Base-by-base conservation (phyloP, 2,888 invertebrate genomes). In the Drosophila anomalata region DNA sequence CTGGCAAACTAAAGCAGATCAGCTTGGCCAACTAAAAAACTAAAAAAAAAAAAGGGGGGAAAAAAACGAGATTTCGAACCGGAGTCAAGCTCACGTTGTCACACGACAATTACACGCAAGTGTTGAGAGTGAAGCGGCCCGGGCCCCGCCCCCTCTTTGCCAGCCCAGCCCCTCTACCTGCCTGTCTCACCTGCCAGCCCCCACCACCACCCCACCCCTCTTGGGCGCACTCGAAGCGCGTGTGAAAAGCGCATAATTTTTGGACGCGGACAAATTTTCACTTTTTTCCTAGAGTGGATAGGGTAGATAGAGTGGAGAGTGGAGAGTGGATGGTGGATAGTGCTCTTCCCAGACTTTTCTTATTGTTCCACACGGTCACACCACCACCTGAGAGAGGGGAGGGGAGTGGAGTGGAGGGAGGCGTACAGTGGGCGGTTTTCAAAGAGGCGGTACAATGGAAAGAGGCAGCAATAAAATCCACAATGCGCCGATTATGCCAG, bases 211-310 rank as follows among this genome's bases (percentile, higher is more conserved):
- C 14, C 14, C 3, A 29, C 46, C 12, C 50, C 31, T 3, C 56
- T 0, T 11, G 17, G 12, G 22, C 22, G 6, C 29, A 9, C 53
- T 17, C 46, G 59, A 70, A 74, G 79, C 79, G 76, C 89, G 88
- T 88, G 88, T 89, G 88, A 88, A 89, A 88, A 86, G 88, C 88
- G 88, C 88, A 88, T 88, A 89, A 84, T 88, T 89, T 88, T 89
- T 86, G 77, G 76, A 87, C 86, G 78, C 89, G 79, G 81, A 86
- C 88, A 87, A 87, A 87, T 88, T 88, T 88, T 88, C 88, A 88
- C 89, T 89, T 88, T 88, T 88, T 77, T 75, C 56, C 76, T 61
- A n/a, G 65, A 67, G 77, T 69, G 67, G 31, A 58, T 17, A 17
- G 17, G 1, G 17, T 69, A 67, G 31, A 58, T 63, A 67, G 77